Evolutionary conservation across 2,888 invertebrate genomes (phyloP), one percentile per base, ranked within the genome.

Genomic region (Sphaerophoria taeniata): DNA sequence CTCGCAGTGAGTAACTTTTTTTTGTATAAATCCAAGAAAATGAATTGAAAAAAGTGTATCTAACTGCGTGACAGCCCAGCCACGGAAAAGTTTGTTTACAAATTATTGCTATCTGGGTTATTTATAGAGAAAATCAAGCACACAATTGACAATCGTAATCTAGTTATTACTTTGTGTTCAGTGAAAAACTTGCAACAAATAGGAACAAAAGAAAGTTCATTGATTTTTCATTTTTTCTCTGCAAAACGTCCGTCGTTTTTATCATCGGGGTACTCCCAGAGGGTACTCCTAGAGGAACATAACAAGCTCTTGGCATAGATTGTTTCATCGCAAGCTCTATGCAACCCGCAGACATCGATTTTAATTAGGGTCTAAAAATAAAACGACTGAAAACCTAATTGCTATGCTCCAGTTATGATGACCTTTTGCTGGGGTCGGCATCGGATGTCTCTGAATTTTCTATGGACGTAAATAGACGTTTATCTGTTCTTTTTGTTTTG

Each of bases 51-150:
- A 6, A 49, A 6, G 3, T 12, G 9, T 11, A 11, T 39, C 16
- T 7, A 2, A 49, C 33, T 16, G 47, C 5, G 31, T 65, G 49
- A 49, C 34, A 49, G 65, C 36, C 24, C 24, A 24, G 24, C 24
- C 24, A 24, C 24, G 24, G 24, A 24, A 24, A 16, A 49, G 65
- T 65, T 65, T 65, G 49, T 65, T 65, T 65, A 65, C 65, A 16
- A 65, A 11, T 63, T 4, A 16, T 33, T 24, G 43, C 11, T 36
- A 34, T 63, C 16, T 65, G 47, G 65, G 49, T 65, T 49, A 65
- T 65, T 65, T 36, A 63, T 49, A 65, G 65, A 65, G 34, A 65
- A 65, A 65, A 49, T 49, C 39, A 49, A 65, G 34, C 49, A 65
- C 14, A 33, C 14, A 49, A 49, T 49, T 49, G 49, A 33, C 33